Percentiles rank a stretch among this genome's conserved stretches.
These are phyloP conservation scores for Fragum fragum DNA, from an alignment of 2,888 invertebrate species.

Conservation along the genomic window DNA sequence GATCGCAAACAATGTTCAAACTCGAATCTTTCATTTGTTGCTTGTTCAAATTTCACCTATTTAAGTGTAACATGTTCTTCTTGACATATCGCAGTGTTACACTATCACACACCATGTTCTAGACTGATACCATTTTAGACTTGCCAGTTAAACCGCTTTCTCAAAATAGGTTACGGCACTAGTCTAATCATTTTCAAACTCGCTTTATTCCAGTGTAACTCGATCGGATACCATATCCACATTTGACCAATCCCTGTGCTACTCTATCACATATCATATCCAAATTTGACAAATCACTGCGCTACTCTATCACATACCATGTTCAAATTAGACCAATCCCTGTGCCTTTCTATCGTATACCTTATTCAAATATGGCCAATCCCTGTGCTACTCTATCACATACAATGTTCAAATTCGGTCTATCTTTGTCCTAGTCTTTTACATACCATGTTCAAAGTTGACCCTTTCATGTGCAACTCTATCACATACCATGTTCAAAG, in stretches of 20 bases:
- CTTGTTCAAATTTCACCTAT: no score
- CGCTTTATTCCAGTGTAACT: conserved; percentile 40
- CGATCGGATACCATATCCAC: conserved; percentile 40
- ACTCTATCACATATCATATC: conserved; percentile 28
- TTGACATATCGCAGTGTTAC: no score
- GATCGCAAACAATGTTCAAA: neutral
- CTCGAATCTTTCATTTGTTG: no score
- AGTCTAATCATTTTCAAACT: conserved; percentile 41
- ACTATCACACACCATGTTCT: no score
- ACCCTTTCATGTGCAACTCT: no score
- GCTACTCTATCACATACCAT: conserved; percentile 18
- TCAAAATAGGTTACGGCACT: no score
- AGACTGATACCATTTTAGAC: no score
- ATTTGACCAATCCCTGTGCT: conserved; percentile 46
- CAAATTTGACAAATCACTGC: conserved; percentile 49
- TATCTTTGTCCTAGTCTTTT: no score
- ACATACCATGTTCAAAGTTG: no score
- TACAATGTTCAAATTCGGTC: neutral
- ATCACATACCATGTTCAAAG: neutral
- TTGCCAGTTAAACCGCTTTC: no score
- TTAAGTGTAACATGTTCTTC: no score
- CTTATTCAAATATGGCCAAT: conserved; percentile 50
- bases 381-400: neutral
- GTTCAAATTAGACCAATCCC: conserved; percentile 50
- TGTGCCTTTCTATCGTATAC: conserved; percentile 7